phyloP scores from a whole-genome alignment of 37 sponge, comb jelly and placozoan genomes.

The Diacarnus erythraeanus region DNA sequence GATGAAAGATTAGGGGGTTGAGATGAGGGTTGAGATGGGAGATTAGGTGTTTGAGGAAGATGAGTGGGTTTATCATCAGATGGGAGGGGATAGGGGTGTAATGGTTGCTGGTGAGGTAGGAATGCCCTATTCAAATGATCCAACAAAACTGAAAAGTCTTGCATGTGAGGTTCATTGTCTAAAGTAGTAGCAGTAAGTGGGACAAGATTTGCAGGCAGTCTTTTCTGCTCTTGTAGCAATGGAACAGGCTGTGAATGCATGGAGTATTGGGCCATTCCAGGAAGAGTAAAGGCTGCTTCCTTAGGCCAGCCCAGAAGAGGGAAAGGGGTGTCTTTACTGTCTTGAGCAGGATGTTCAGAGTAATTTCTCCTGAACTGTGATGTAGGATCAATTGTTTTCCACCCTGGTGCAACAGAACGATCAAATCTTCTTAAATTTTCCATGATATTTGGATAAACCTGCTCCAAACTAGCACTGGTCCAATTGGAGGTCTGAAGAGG shows the following conservation, averaged over 20 bases:
- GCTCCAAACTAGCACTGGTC: background rate
- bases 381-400: background rate
- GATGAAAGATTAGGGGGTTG: background rate
- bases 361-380: no score
- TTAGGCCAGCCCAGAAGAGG: no score
- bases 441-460: background rate
- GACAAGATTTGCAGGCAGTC: no score
- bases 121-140: no score
- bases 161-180: no score
- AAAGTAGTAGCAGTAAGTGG: no score
- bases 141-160: no score
- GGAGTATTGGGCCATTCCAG: background rate
- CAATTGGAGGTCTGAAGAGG: background rate
- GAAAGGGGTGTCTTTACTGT: no score
- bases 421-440: slow-evolving; percentile 1
- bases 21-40: background rate
- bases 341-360: no score
- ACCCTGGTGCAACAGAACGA: background rate
- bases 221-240: no score
- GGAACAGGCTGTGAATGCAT: background rate
- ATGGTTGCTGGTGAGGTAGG: background rate
- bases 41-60: background rate
- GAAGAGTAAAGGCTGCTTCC: slow-evolving; percentile 7
- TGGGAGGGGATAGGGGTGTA: background rate
- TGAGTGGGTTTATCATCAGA: background rate